Percentiles rank a stretch among this genome's conserved stretches.
phyloP scores from a whole-genome alignment of 2,888 invertebrate species.

The Hofmannophila pseudospretella region DNA sequence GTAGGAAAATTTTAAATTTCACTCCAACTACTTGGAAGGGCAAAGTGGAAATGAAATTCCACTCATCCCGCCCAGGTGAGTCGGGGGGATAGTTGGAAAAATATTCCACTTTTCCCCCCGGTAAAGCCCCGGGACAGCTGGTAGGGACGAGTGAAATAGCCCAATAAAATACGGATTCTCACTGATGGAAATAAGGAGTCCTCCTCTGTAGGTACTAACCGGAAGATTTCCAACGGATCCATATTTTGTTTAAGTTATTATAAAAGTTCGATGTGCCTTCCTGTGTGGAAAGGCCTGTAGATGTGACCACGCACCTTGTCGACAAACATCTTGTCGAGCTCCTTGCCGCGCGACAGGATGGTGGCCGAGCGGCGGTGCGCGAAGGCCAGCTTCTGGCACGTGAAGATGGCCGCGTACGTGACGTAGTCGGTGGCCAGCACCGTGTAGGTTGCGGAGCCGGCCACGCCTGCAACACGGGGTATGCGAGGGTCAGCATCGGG shows the following conservation, averaged over 20 bases:
- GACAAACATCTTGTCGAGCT: constrained; percentile 82
- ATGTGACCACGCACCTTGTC: constrained; percentile 80
- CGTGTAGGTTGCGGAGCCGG: constrained; percentile 85
- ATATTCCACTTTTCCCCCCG: too few relatives aligned
- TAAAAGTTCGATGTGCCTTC: too few relatives aligned
- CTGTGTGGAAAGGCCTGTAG: too few relatives aligned
- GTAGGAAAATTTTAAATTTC: too few relatives aligned
- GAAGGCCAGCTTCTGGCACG: constrained; percentile 86
- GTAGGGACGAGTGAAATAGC: too few relatives aligned
- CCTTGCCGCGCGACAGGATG: constrained; percentile 86
- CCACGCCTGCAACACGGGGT: constrained; percentile 80
- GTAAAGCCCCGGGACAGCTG: too few relatives aligned
- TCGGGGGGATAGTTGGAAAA: too few relatives aligned
- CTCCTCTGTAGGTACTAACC: too few relatives aligned
- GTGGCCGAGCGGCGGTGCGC: constrained; percentile 88
- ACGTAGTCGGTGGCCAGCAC: constrained; percentile 86
- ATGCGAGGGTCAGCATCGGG: too few relatives aligned
- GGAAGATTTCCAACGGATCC: background rate
- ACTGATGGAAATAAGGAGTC: background rate
- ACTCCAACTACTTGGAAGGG: too few relatives aligned
- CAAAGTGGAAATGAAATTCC: too few relatives aligned
- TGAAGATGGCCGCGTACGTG: constrained; percentile 86
- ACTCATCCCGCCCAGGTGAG: too few relatives aligned
- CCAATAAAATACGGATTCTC: background rate
- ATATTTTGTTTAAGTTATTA: background rate